Evolutionary conservation across 2,888 invertebrate genomes (phyloP), one percentile per base, ranked within the genome.

Genomic region (Patella depressa): DNA sequence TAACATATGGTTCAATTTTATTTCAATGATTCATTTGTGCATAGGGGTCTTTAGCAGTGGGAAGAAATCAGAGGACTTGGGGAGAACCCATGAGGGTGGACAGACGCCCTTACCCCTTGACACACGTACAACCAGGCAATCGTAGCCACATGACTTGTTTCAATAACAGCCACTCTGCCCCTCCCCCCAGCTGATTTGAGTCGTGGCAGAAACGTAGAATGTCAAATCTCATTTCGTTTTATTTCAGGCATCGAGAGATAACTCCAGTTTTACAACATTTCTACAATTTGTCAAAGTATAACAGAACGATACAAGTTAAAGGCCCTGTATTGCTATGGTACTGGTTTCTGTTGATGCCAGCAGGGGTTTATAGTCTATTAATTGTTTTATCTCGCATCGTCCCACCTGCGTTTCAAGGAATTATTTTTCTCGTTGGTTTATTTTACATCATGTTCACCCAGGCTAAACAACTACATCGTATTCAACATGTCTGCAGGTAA

Each of bases 401-500:
- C 11, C 74, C 81, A 11, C 76, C 75, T 9, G 71, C 74, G 17
- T 86, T 87, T 73, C 86, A 87, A 73, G 87, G 85, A 2, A 19
- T 88, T 54, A 82, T 86, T 7, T 78, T 85, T 55, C 45, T 86
- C 14, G 71, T 81, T 1, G 83, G 80, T n/a, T 12, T 88, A 4
- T 79, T 78, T n/a, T 73, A 72, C 53, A 80, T 85, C 29, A 19
- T 85, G 11, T 78, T 77, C 53, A 69, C 69, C 11, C 53, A 82
- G 14, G 79, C 76, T 53, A 78, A 76, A 55, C 83, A 87, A 19
- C 53, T 57, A 3, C 90, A 90, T 73, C 84, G 91, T 55, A 80
- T 91, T 53, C 19, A 83, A 2, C 88, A 90, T 83, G 80, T 89
- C 9, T 86, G 85, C 76, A 86, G 89, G 90, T 89, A 79, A 74